phyloP scores from a whole-genome alignment of 2,888 invertebrate species.

The Acronicta psi region DNA sequence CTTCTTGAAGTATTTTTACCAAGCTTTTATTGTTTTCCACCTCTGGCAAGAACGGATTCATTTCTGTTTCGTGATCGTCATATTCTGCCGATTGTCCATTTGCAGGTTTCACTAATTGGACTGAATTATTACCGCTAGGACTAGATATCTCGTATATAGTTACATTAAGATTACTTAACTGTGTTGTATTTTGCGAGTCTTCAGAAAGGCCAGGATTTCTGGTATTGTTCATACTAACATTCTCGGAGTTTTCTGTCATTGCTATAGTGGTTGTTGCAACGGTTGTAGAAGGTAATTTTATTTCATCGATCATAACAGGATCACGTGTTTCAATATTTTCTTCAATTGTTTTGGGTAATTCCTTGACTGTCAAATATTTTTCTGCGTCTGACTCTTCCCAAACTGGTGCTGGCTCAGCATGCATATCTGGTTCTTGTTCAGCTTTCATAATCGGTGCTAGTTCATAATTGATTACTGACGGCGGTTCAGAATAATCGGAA shows the following conservation, averaged over 20 bases:
- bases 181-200: conserved; percentile 65
- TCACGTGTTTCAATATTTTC: conserved; percentile 34
- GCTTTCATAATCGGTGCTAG: conserved; percentile 4
- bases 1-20: conserved; percentile 89
- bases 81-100: conserved; percentile 74
- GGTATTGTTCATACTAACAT: conserved; percentile 23
- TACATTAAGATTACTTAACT: conserved; percentile 77
- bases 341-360: conserved; percentile 46
- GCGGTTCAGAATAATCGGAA: conserved; percentile 25
- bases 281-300: conserved; percentile 39
- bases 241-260: conserved; percentile 27
- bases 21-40: conserved; percentile 90
- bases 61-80: conserved; percentile 86
- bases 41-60: conserved; percentile 92
- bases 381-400: conserved; percentile 76
- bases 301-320: conserved; percentile 41
- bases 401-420: conserved; percentile 76
- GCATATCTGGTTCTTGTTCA: conserved; percentile 19
- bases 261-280: conserved; percentile 35
- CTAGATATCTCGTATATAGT: conserved; percentile 83
- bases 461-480: conserved; percentile 3
- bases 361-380: conserved; percentile 58
- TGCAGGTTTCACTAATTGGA: conserved; percentile 62
- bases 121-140: conserved; percentile 68
- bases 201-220: conserved; percentile 31